Percentiles rank a stretch among this genome's conserved stretches.
Conservation (phyloP, 2,797 vertebrate species). For the Antrozous pallidus region DNA sequence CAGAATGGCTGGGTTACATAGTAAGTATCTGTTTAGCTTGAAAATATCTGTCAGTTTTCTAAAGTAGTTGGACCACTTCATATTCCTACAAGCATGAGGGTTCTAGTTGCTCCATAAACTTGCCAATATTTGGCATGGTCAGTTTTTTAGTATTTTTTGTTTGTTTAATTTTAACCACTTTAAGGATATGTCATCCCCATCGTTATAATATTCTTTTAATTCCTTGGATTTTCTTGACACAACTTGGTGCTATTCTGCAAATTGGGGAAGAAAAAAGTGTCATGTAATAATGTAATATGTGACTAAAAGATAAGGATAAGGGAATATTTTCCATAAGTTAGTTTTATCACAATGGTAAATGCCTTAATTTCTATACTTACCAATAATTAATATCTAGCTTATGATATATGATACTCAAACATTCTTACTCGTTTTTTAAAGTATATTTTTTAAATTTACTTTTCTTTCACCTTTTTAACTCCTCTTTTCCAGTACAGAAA, state of each 20-base stretch:
- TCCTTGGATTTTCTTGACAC: neutral
- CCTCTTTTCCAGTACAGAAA: neutral
- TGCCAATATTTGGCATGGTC: neutral
- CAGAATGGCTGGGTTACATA: neutral
- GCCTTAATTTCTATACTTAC: neutral
- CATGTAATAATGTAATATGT: neutral
- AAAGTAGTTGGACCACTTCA: neutral
- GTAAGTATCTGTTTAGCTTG: neutral
- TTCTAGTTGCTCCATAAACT: neutral
- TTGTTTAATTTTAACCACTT: neutral
- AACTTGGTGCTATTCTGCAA: neutral
- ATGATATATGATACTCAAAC: neutral
- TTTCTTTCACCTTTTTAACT: neutral
- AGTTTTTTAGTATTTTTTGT: neutral
- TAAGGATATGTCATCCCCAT: neutral
- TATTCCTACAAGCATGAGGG: neutral
- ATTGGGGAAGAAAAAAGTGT: neutral
- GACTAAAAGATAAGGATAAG: neutral
- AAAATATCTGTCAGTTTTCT: neutral
- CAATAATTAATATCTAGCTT: neutral
- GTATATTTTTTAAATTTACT: neutral
- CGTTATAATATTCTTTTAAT: neutral
- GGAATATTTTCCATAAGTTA: neutral
- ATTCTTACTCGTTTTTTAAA: neutral
- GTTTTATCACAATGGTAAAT: neutral